Evolutionary conservation across 2,888 invertebrate species (phyloP), one percentile per base, ranked within the genome.

Genomic region (Tetranychus piercei): DNA sequence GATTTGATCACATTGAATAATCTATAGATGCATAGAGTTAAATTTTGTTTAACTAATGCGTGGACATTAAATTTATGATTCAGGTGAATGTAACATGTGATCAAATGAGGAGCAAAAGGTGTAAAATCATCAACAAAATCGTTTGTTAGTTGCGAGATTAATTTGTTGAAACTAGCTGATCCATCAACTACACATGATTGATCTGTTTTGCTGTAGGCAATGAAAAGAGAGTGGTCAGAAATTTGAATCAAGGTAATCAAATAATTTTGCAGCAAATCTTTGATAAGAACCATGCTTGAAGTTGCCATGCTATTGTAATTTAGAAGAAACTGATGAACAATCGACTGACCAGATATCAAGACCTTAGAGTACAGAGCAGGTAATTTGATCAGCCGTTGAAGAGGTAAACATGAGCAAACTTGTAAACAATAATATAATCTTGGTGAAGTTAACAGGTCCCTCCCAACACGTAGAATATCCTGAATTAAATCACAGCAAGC

Each of bases 1-100:
- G 45, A 43, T 44, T 43, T 45, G 45, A 71, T 34, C 34, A 71
- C 45, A 44, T 44, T 71, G 5, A 71, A 44, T 20, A 71, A 71
- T 3, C 45, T 34, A 43, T 71, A 71, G 5, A 44, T 18, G 15
- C n/a, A 34, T 0, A 44, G 71, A 1, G 34, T 44, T 5, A 71
- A 20, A 71, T 71, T 23, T 44, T 34, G 11, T 20, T 71, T 71
- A 18, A 71, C 43, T 1, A 44, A 15, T 15, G n/a, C 11, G 44
- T 71, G 71, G 1, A 71, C 20, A 6, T 23, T 71, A 43, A 44
- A n/a, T 34, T 15, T n/a, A n/a, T 71, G 71, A 43, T 43, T 45
- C 15, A n/a, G n/a, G 11, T 11, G 9, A 44, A 71, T 71, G 6
- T 71, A 71, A 71, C n/a, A 20, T 15, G 15, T 45, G 45, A 71